Base-by-base conservation (phyloP, 2,113 vertebrate species). In the Brachirus orientalis region DNA sequence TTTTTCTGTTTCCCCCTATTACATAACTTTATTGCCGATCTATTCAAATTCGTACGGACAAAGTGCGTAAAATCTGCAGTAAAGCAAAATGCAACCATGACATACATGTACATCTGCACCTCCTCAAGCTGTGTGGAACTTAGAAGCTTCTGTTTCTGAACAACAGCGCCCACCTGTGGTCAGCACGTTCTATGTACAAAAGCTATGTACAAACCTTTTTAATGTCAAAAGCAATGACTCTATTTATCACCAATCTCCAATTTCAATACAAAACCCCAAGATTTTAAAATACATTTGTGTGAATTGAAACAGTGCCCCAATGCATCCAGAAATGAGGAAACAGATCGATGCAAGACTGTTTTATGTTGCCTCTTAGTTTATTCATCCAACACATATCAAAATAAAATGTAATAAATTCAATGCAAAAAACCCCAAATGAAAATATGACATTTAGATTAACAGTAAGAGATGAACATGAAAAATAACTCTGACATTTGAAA, bases 131-230 rank as follows among this genome's bases (percentile, higher is more conserved):
- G 12, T 10, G 12, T 3, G 12, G 12, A 40, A 2, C 38, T 4
- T n/a, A n/a, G n/a, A n/a, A n/a, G n/a, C n/a, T 8, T 63, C 10
- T 1, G 11, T 83, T 80, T 10, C 36, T 38, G 43, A 60, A 59
- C 84, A 86, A 70, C 75, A 88, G 75, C 71, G 17, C 86, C 77
- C 18, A 33, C 88, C 1, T 63, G 38, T 87, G 90, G 86, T 68
- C 54, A 56, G 0, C 0, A 3, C 8, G 0, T 2, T 54, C 36
- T 10, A 43, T 64, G 44, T 10, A 43, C 14, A 43, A 43, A 43
- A 5, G 38, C 9, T 14, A 10, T 43, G 11, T 11, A 43, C 14
- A 5, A 5, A 1, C 11, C 11, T 5, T 2, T 11, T 43, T 40
- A 40, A 1, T 5, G 14, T 43, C 10, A 43, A 43, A 43, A 9